Base-by-base conservation (phyloP, 2,888 invertebrate genomes). In the Archips crataeganus region DNA sequence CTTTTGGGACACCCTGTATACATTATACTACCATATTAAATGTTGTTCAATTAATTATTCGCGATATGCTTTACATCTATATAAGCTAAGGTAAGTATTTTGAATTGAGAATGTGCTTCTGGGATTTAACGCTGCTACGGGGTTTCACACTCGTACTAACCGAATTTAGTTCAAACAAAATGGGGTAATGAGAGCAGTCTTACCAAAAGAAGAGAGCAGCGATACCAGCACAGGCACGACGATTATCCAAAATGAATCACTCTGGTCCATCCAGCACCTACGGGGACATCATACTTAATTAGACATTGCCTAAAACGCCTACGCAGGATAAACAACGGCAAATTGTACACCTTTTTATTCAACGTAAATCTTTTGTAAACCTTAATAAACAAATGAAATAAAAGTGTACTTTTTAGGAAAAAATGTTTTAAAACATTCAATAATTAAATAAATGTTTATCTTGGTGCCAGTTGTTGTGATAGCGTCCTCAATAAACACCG, bases 251-350 rank as follows among this genome's bases (percentile, higher is more conserved):
- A 95, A 91, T n/a, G 95, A 92, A 75, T 95, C 89, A 76, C 95
- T 96, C 63, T 96, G 95, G 63, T 95, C 94, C 85, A 96, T 95
- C 97, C 97, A 97, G 87, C 97, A 97, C 76, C 97, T 97, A 80
- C 60, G 81, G 70, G 60, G 79, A 32, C 3, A 57, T 9, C 11
- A 57, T 57, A 32, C 23, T 23, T 23, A n/a, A 39, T 57, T 32
- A 32, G 10, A 57, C 15, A 23, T 4, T 9, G 23, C 23, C 0
- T 9, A 9, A 57, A 57, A 23, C 2, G 11, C 57, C 11, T 32
- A 57, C 54, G 54, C 15, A 8, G 8, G 1, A 9, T 23, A 23
- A 54, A 54, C 54, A 54, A 51, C 49, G 49, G 4, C 49, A 3
- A 23, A 49, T 5, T 49, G n/a, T 11, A 49, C n/a, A 23, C 54